Conservation (phyloP, 2,888 invertebrate genomes). For the Linyphia triangularis region DNA sequence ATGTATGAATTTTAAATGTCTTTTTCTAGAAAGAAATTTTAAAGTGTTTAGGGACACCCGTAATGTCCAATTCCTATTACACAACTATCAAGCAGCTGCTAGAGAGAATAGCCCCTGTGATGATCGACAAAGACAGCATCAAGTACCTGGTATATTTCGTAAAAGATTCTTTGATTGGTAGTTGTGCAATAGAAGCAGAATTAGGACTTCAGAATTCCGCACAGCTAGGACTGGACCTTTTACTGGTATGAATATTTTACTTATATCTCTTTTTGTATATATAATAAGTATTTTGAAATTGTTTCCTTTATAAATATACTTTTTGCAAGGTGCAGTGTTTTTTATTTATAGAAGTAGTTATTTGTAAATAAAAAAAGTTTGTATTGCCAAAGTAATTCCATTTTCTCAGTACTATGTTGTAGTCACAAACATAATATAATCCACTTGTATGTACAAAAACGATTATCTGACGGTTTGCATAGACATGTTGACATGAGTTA, state of each 20-base stretch:
- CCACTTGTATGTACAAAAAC: too few species aligned
- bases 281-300: too few species aligned
- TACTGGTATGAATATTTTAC: constrained; percentile 84
- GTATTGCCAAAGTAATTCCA: too few species aligned
- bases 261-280: background rate
- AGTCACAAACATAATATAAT: too few species aligned
- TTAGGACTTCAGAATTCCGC: constrained; percentile 89
- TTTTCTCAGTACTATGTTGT: too few species aligned
- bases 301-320: too few species aligned
- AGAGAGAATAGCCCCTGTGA: constrained; percentile 95
- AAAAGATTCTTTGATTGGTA: constrained; percentile 76
- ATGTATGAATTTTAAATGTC: background rate
- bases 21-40: constrained; percentile 84
- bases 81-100: constrained; percentile 96
- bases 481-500: too few species aligned
- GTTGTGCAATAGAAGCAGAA: constrained; percentile 79
- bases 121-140: constrained; percentile 92
- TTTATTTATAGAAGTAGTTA: too few species aligned
- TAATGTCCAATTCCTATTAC: constrained; percentile 96
- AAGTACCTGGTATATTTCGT: constrained; percentile 73
- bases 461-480: too few species aligned
- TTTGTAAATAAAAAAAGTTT: too few species aligned
- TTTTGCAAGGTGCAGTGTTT: too few species aligned
- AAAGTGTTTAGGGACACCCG: constrained; percentile 94
- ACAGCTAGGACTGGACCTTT: constrained; percentile 91